A percentile compares a stretch with the other conserved stretches of the same genome.
phyloP scores from a whole-genome alignment of 2,113 vertebrate species.

The Myanophis thanlyinensis region DNA sequence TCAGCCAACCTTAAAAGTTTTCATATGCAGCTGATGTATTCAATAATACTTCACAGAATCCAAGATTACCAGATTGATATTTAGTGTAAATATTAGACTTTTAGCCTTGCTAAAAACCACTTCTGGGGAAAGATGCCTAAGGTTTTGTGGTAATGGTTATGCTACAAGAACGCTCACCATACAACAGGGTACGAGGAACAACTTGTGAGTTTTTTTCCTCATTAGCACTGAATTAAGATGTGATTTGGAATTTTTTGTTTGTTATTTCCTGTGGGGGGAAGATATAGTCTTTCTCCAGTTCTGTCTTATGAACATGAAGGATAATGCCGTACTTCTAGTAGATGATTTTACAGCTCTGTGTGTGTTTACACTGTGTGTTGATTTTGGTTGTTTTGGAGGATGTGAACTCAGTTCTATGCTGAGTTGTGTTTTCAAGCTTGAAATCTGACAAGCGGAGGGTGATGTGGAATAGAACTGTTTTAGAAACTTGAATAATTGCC shows the following conservation, averaged over 20 bases:
- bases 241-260: conserved; percentile 51
- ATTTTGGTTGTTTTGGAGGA: conserved; percentile 51
- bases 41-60: conserved; percentile 24
- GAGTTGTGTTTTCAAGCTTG: conserved; percentile 52
- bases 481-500: conserved; percentile 74
- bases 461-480: conserved; percentile 69
- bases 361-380: conserved; percentile 62
- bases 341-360: conserved; percentile 64
- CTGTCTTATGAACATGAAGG: conserved; percentile 67
- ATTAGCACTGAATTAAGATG: conserved; percentile 57
- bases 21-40: not conserved
- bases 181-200: conserved; percentile 45
- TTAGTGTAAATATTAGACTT: conserved; percentile 70
- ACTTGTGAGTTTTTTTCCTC: conserved; percentile 42
- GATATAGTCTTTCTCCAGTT: conserved; percentile 64
- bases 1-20: not conserved
- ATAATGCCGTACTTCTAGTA: conserved; percentile 67
- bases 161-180: conserved; percentile 42
- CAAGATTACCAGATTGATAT: conserved; percentile 55
- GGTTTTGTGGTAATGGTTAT: conserved; percentile 51
- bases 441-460: conserved; percentile 62
- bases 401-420: conserved; percentile 49
- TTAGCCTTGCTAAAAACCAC: conserved; percentile 48
- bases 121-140: conserved; percentile 44
- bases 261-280: conserved; percentile 41